Evolutionary conservation across 2,888 invertebrate genomes (phyloP), one percentile per base, ranked within the genome.

Genomic region (Philereme vetulata): DNA sequence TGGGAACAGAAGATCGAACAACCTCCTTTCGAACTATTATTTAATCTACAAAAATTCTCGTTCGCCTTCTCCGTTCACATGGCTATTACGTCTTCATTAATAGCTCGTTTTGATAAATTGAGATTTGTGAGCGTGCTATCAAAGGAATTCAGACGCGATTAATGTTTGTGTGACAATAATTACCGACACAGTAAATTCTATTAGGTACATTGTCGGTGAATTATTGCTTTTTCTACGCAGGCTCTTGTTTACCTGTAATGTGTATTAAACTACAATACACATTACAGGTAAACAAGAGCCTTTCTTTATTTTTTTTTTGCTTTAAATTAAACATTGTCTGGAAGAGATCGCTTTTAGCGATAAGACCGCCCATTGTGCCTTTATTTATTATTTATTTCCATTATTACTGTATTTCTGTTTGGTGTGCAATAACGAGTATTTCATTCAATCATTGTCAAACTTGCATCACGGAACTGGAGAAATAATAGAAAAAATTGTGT

Each of bases 21-120:
- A 21, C 21, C 21, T 21, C 1, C 1, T 21, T 21, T 21, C 21
- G 2, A 2, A 9, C 44, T 51, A 46, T 46, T 45, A 54, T 50
- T 46, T 21, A 48, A 38, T 51, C 34, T 45, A 34, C 44, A 8
- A 44, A 36, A 44, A 45, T 34, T 51, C 42, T 36, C 8, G 49
- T 36, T 61, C 11, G 9, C 8, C 33, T 38, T 11, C 36, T 51
- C 8, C 11, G 45, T 56, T 56, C 56, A 50, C 52, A 56, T 45
- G 49, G 44, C 56, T 60, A 63, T 56, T 60, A 60, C 44, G 44
- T 38, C 8, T 38, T 40, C 48, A 46, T 49, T 42, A 36, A 53
- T 56, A 47, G 54, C 49, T 57, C 7, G 45, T 58, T 57, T 21
- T 51, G 47, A 50, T 60, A 11, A 42, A 56, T 60, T 56, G 55